Evolutionary conservation across 2,888 invertebrate genomes (phyloP).

Genomic region (Kuschelorhynchus macadamiae): DNA sequence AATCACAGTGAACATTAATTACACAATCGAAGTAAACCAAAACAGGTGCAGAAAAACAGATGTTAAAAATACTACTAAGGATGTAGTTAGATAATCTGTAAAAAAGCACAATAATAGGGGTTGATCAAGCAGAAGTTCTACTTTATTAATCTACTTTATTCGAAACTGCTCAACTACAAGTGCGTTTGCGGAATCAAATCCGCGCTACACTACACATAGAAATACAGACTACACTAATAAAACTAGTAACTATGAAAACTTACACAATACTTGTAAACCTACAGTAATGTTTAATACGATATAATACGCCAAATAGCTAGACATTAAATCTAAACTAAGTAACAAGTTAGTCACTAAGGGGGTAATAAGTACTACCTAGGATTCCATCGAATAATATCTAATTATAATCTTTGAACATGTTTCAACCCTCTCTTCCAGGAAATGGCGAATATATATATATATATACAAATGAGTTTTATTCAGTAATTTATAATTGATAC

Average conservation of each 20-base stretch:
- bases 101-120: conserved; percentile 55
- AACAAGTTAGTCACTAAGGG: conserved; percentile 46
- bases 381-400: conserved; percentile 52
- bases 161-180: conserved; percentile 71
- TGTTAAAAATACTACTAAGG: neutral
- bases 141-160: conserved; percentile 73
- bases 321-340: conserved; percentile 59
- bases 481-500: conserved; percentile 68
- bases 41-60: conserved; percentile 3
- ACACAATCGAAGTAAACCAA: conserved; percentile 8
- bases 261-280: conserved; percentile 66
- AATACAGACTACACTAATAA: conserved; percentile 66
- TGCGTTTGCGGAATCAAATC: conserved; percentile 66
- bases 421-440: conserved; percentile 63
- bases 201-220: conserved; percentile 68
- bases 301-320: conserved; percentile 67
- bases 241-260: conserved; percentile 63
- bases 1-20: neutral
- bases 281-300: conserved; percentile 66
- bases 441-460: conserved; percentile 52
- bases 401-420: conserved; percentile 59
- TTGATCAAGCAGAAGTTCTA: conserved; percentile 70
- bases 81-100: conserved; percentile 53
- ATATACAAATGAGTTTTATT: conserved; percentile 61
- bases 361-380: conserved; percentile 50